Evolutionary conservation across 2,888 invertebrate species (phyloP).

Genomic region (Apocheima hispidaria): DNA sequence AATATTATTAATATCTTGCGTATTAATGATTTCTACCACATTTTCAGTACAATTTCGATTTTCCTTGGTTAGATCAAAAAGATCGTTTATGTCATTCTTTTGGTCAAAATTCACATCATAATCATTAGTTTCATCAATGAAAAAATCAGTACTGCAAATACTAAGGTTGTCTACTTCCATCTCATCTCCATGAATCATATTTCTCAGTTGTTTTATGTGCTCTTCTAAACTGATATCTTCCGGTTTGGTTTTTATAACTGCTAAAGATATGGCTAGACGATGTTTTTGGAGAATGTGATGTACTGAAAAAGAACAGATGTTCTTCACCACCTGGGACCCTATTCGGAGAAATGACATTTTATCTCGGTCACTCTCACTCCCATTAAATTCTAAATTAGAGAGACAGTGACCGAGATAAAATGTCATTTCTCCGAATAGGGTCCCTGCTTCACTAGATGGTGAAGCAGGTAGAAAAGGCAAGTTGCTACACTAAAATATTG

Average conservation of each 20-base stretch:
- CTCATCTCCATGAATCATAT: slow-evolving; percentile 47
- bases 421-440: no score
- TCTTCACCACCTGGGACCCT: no score
- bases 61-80: no score
- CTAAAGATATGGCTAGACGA: slow-evolving; percentile 59
- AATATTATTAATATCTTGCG: background rate
- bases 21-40: slow-evolving; percentile 3
- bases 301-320: slow-evolving; percentile 60
- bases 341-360: no score
- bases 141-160: slow-evolving; percentile 65
- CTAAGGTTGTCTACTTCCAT: slow-evolving; percentile 51
- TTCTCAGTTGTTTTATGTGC: slow-evolving; percentile 56
- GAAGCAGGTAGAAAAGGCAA: no score
- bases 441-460: no score
- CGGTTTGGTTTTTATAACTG: slow-evolving; percentile 64
- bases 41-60: slow-evolving; percentile 15
- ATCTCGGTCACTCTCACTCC: no score
- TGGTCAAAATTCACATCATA: slow-evolving; percentile 34
- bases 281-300: slow-evolving; percentile 63
- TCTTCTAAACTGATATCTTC: slow-evolving; percentile 48
- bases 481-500: no score
- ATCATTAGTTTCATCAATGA: slow-evolving; percentile 46
- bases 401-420: no score
- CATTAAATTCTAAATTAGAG: no score
- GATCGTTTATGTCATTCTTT: slow-evolving; percentile 22